Percentiles rank a stretch among this genome's conserved stretches.
Conservation (phyloP, 1,140 invertebrate genomes). For the Varroa destructor region DNA sequence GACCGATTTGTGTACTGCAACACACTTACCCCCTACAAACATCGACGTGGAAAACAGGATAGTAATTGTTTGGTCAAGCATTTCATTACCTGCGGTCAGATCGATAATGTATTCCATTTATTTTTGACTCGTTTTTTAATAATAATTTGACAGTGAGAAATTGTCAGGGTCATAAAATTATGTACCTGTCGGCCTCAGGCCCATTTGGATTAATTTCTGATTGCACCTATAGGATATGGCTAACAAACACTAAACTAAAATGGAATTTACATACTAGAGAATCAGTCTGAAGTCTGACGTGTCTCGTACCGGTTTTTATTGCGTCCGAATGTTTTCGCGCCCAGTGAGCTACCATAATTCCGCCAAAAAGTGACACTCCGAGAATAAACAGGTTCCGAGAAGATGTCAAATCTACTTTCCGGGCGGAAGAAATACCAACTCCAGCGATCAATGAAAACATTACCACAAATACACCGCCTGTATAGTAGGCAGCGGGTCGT, state of each 20-base stretch:
- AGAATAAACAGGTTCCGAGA: conserved; percentile 23
- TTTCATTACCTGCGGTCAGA: conserved; percentile 35
- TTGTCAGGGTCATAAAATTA: background rate
- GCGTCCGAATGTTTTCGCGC: conserved; percentile 7
- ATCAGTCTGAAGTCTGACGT: too few relatives aligned
- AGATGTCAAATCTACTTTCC: conserved; percentile 11
- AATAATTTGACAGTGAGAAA: background rate
- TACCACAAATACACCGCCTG: conserved; percentile 26
- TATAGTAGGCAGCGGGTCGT: background rate
- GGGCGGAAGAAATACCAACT: conserved; percentile 2
- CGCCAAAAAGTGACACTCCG: conserved; percentile 14
- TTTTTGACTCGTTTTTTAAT: background rate
- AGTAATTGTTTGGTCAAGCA: conserved; percentile 57
- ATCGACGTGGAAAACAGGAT: conserved; percentile 72
- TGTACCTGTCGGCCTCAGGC: background rate
- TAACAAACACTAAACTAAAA: too few relatives aligned
- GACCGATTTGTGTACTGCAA: too few relatives aligned
- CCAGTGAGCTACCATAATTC: conserved; percentile 26
- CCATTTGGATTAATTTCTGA: too few relatives aligned
- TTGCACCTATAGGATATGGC: too few relatives aligned
- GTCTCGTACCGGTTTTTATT: conserved; percentile 2
- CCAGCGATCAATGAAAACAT: conserved; percentile 25
- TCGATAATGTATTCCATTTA: background rate
- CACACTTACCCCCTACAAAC: conserved; percentile 56
- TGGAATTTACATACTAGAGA: too few relatives aligned